Conservation (phyloP, 2,888 invertebrate species). For the Elmis aenea region DNA sequence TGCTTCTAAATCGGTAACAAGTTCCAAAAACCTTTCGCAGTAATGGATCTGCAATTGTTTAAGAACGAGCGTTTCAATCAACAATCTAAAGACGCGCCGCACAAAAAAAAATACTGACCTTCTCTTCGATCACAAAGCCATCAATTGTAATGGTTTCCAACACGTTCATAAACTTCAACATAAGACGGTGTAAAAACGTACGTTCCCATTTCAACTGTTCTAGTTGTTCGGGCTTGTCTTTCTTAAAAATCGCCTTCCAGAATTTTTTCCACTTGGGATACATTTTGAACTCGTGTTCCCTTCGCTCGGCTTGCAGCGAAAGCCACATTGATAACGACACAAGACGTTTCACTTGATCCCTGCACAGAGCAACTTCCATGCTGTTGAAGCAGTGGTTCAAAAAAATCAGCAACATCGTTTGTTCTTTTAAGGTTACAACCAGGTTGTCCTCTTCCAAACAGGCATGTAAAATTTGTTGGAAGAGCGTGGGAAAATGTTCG, state of each 20-base stretch:
- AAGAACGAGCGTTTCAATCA: no score
- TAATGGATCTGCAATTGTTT: conserved; percentile 64
- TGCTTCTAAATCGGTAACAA: conserved; percentile 94
- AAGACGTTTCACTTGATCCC: conserved; percentile 82
- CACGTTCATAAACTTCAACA: conserved; percentile 81
- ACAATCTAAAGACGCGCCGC: conserved; percentile 4
- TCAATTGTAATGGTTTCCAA: conserved; percentile 68
- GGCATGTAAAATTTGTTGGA: conserved; percentile 72
- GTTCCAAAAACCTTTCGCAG: conserved; percentile 92
- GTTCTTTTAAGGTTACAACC: conserved; percentile 60
- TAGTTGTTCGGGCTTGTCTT: conserved; percentile 66
- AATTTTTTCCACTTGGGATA: conserved; percentile 89
- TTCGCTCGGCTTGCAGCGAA: conserved; percentile 74
- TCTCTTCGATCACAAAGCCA: conserved; percentile 55
- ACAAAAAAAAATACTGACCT: conserved; percentile 45
- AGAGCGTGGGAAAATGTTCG: conserved; percentile 74
- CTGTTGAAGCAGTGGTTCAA: conserved; percentile 96
- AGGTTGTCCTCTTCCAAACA: conserved; percentile 63
- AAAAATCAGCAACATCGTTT: conserved; percentile 84
- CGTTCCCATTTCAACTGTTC: conserved; percentile 79
- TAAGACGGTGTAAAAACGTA: conserved; percentile 76
- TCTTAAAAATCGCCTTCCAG: conserved; percentile 85
- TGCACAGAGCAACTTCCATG: conserved; percentile 90
- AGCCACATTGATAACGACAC: conserved; percentile 94
- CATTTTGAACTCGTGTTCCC: conserved; percentile 80